Evolutionary conservation across 2,888 invertebrate genomes (phyloP), one percentile per base, ranked within the genome.

Genomic region (Poecilobothrus nobilitatus): DNA sequence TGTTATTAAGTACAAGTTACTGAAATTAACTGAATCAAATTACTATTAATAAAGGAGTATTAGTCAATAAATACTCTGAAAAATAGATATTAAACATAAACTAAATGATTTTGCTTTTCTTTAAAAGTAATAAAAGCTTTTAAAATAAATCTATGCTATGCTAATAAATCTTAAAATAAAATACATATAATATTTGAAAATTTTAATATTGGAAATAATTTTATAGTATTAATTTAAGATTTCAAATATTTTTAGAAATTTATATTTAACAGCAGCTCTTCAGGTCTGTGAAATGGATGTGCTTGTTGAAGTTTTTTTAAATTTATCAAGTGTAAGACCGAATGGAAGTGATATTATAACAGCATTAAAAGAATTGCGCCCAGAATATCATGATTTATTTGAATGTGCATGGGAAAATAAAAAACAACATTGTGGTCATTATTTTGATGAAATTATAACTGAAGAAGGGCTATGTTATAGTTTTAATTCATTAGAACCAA

Each of bases 401-500:
- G 53, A 53, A 53, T 65, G 65, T 37, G 33, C 10, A 65, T 65
- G 65, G 65, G 33, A 65, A 65, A 33, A 65, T 37, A 34, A 33
- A 34, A 20, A n/a, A 37, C 18, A 34, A n/a, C 20, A 37, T 33
- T 80, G 80, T 69, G 66, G 78, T 27, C 72, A 76, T 22, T 70
- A 81, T 22, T 78, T 80, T 21, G 75, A 76, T 70, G 76, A 77
- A 69, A 81, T 81, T 65, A 74, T 79, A 7, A 80, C 80, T 18
- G 80, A 80, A 67, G 81, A 80, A 72, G 80, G 80, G 0, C 80
- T 80, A 62, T 80, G 80, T 69, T 80, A 80, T 67, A 81, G 80
- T 67, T 81, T 80, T 66, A 80, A 80, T 72, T 80, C 81, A 0
- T 69, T 81, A 21, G 70, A 75, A 8, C 71, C 76, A 18, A 73